A percentile compares a stretch with the other conserved stretches of the same genome.
Evolutionary conservation across 2,797 vertebrate genomes (phyloP).

Genomic region (Sebastes steindachneri): DNA sequence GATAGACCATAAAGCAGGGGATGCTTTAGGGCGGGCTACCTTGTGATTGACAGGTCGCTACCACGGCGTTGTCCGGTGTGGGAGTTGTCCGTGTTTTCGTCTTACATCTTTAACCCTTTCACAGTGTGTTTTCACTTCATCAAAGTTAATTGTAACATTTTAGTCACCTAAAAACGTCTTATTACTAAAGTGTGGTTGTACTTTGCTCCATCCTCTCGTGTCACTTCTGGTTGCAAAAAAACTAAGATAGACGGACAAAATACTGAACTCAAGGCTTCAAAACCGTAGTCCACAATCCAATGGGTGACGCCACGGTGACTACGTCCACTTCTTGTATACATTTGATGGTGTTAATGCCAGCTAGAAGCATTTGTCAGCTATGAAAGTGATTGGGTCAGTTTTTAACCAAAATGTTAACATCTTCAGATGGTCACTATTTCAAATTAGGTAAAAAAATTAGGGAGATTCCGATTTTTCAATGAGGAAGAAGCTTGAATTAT

Average conservation of each 20-base stretch:
- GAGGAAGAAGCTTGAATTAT: no score
- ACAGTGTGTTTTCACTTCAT: background rate
- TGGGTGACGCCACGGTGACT: background rate
- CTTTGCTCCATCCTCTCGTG: background rate
- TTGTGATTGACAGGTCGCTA: background rate
- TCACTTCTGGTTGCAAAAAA: background rate
- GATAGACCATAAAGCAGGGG: background rate
- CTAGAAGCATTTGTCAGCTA: background rate
- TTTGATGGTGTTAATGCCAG: background rate
- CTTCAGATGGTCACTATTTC: background rate
- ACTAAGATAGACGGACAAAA: background rate
- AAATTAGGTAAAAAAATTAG: background rate
- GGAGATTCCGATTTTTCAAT: no score
- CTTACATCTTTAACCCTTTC: background rate
- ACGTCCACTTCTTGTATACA: background rate
- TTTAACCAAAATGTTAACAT: no score
- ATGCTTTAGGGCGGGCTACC: background rate
- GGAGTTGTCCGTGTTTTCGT: background rate
- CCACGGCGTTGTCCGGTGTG: background rate
- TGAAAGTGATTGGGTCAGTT: background rate
- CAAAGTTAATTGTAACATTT: background rate
- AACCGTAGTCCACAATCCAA: background rate
- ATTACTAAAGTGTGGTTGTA: background rate
- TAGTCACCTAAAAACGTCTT: no score
- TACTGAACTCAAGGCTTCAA: background rate